Conservation (phyloP, 2,797 vertebrate species). For the Brotula barbata region DNA sequence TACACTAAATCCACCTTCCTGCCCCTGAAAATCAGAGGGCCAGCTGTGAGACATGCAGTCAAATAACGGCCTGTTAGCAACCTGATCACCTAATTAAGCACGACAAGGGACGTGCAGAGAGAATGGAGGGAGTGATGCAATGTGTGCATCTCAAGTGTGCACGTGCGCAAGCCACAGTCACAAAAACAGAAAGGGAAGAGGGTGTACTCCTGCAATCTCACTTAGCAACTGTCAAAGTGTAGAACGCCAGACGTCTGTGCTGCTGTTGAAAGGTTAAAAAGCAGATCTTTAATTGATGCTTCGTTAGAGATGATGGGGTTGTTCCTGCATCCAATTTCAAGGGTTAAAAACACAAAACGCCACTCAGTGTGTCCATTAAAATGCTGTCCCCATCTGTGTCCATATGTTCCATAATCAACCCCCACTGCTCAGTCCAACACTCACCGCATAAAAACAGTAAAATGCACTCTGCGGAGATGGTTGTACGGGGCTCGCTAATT, state of each 20-base stretch:
- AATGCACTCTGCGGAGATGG: constrained; percentile 71
- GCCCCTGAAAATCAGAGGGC: constrained; percentile 69
- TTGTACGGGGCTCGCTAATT: constrained; percentile 73
- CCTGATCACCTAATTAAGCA: constrained; percentile 73
- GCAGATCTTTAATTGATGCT: constrained; percentile 70
- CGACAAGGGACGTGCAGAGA: constrained; percentile 47
- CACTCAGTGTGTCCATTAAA: constrained; percentile 67
- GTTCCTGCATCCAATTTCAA: constrained; percentile 50
- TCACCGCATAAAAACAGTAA: constrained; percentile 60
- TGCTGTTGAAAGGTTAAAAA: constrained; percentile 37
- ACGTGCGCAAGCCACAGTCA: not conserved
- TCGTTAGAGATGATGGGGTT: constrained; percentile 39
- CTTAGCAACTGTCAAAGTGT: not conserved
- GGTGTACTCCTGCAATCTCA: constrained; percentile 8
- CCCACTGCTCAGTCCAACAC: constrained; percentile 28
- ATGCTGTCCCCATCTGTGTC: constrained; percentile 63
- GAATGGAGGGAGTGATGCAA: constrained; percentile 20
- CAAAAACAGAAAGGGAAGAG: not conserved
- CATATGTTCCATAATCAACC: constrained; percentile 67
- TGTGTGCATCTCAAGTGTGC: constrained; percentile 10
- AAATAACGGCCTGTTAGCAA: constrained; percentile 62
- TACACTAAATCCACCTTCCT: constrained; percentile 63
- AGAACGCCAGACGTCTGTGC: constrained; percentile 16
- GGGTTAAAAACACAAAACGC: constrained; percentile 70
- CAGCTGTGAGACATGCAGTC: constrained; percentile 60